Conservation (phyloP, 2,888 invertebrate genomes). For the Graphium colonna region DNA sequence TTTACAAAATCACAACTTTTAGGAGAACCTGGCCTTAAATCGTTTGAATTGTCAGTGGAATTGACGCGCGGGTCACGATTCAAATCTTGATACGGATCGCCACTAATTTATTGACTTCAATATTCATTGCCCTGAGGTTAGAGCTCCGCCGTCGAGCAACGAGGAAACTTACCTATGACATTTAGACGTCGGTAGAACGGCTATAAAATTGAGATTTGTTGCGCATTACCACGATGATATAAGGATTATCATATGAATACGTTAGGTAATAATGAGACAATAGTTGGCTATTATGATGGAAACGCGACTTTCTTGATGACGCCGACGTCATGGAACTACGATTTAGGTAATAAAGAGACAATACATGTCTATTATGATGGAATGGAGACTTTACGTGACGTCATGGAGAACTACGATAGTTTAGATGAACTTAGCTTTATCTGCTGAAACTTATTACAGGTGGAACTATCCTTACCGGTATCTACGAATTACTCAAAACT, state of each 20-base stretch:
- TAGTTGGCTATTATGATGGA: neutral
- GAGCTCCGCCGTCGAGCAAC: neutral
- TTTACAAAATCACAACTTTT: too few species aligned
- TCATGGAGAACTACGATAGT: too few species aligned
- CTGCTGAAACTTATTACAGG: too few species aligned
- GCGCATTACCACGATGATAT: neutral
- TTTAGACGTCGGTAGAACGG: neutral
- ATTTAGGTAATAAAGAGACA: too few species aligned
- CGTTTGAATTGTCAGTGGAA: constrained; percentile 49
- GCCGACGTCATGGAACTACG: neutral
- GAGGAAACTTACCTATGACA: constrained; percentile 12
- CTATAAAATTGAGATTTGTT: neutral
- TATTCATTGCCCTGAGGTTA: constrained; percentile 21
- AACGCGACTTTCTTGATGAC: too few species aligned
- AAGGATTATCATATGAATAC: neutral
- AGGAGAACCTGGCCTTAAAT: too few species aligned
- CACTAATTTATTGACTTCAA: constrained; percentile 24
- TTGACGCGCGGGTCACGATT: constrained; percentile 28
- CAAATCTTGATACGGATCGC: constrained; percentile 18
- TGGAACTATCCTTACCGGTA: too few species aligned
- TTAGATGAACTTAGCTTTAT: too few species aligned
- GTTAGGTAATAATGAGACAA: neutral
- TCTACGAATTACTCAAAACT: too few species aligned
- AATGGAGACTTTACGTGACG: too few species aligned
- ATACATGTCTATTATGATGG: too few species aligned